Conservation (phyloP, 1,140 invertebrate genomes). For the Harpegnathos saltator region DNA sequence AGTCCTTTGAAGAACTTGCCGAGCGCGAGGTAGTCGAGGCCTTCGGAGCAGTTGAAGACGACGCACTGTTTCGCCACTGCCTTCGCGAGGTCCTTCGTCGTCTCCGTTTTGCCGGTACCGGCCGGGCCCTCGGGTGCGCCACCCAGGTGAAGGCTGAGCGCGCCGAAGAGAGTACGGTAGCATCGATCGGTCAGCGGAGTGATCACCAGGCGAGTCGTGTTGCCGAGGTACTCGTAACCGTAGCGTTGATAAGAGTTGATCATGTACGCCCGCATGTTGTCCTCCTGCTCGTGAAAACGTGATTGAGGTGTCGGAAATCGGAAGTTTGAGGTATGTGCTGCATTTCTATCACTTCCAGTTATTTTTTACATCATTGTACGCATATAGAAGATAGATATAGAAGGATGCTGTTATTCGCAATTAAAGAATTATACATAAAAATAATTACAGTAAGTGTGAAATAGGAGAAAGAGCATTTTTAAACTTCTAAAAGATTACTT, state of each 20-base stretch:
- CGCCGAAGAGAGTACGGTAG: slow-evolving; percentile 96
- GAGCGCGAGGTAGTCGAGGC: slow-evolving; percentile 96
- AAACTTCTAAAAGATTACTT: too few species aligned
- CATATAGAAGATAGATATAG: too few species aligned
- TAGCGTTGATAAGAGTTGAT: slow-evolving; percentile 96
- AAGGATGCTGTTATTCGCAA: too few species aligned
- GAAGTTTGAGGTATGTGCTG: too few species aligned
- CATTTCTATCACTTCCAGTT: too few species aligned
- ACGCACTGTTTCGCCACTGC: slow-evolving; percentile 98
- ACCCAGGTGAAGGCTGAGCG: slow-evolving; percentile 93
- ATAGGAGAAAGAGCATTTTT: too few species aligned
- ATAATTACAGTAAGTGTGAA: too few species aligned
- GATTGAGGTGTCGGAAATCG: too few species aligned
- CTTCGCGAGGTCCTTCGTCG: slow-evolving; percentile 98
- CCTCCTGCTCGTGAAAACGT: slow-evolving; percentile 84
- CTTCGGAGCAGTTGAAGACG: slow-evolving; percentile 98
- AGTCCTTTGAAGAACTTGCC: slow-evolving; percentile 99
- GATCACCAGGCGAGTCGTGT: slow-evolving; percentile 94
- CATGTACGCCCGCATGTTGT: slow-evolving; percentile 91
- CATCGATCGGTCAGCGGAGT: slow-evolving; percentile 97
- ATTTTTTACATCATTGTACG: too few species aligned
- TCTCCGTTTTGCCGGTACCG: slow-evolving; percentile 98
- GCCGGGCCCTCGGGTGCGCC: slow-evolving; percentile 98
- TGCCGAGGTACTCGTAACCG: slow-evolving; percentile 98
- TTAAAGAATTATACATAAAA: too few species aligned